Conservation (phyloP, 2,888 invertebrate genomes). For the Malthinus flaveolus region DNA sequence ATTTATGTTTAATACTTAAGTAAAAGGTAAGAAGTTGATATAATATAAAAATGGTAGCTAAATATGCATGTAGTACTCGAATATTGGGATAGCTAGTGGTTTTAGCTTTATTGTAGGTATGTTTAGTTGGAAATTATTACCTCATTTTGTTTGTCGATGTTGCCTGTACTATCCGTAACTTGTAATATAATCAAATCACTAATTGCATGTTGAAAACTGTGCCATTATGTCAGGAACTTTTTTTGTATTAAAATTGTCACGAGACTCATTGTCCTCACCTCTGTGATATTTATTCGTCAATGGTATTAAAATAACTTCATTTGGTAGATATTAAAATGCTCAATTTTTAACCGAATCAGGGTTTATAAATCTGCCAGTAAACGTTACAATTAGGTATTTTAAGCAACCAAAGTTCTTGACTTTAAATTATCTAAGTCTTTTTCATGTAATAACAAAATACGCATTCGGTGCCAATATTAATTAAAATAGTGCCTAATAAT, state of each 20-base stretch:
- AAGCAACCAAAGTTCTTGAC: conserved; percentile 8
- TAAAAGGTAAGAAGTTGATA: not conserved
- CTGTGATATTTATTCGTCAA: no score
- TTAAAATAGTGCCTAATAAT: conserved; percentile 3
- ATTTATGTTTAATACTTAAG: not conserved
- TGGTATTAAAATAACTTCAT: no score
- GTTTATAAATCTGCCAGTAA: no score
- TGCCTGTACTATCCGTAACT: conserved; percentile 13
- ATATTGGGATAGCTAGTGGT: conserved; percentile 1
- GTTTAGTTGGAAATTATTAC: conserved; percentile 1
- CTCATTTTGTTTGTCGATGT: conserved; percentile 14
- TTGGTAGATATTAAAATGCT: no score
- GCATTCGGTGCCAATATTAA: conserved; percentile 13
- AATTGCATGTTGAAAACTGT: conserved; percentile 25
- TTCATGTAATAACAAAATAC: not conserved
- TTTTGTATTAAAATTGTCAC: not conserved
- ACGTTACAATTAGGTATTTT: not conserved
- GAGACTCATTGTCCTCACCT: not conserved
- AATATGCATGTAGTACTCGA: conserved; percentile 4
- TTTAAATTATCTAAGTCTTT: no score
- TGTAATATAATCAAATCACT: conserved; percentile 17
- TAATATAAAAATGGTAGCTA: not conserved
- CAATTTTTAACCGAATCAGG: no score
- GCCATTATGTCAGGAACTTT: conserved; percentile 8
- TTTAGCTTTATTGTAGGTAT: conserved; percentile 12